phyloP scores from a whole-genome alignment of 2,797 vertebrate species.

The Gymnothorax reevesii region DNA sequence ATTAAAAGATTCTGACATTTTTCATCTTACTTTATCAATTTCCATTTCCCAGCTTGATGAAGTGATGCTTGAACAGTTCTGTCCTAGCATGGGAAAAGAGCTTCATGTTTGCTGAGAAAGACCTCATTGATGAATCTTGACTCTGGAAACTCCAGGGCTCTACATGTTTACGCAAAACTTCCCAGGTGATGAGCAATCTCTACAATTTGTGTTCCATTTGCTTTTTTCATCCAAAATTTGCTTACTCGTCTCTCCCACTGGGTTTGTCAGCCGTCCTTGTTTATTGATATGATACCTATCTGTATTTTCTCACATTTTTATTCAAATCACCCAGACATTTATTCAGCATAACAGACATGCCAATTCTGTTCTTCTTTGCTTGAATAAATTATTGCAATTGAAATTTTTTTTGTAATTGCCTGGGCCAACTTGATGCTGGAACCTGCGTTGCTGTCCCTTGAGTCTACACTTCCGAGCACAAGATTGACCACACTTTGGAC shows the following conservation, averaged over 20 bases:
- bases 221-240: not conserved
- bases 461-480: slow-evolving; percentile 93
- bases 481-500: slow-evolving; percentile 93
- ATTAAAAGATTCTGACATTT: not conserved
- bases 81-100: not conserved
- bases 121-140: not conserved
- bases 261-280: not conserved
- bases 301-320: not conserved
- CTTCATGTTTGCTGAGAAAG: not conserved
- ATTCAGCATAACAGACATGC: not conserved
- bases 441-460: slow-evolving; percentile 93
- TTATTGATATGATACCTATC: not conserved
- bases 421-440: slow-evolving; percentile 92
- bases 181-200: not conserved
- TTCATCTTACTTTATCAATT: not conserved
- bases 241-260: not conserved
- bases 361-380: not conserved
- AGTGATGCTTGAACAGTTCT: not conserved
- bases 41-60: not conserved
- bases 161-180: not conserved
- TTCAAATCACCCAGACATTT: no score
- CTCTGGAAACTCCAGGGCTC: not conserved
- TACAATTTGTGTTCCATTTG: not conserved
- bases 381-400: not conserved
- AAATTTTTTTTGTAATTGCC: slow-evolving; percentile 71